Conservation (phyloP, 2,888 invertebrate species). For the Cordilura impudica region DNA sequence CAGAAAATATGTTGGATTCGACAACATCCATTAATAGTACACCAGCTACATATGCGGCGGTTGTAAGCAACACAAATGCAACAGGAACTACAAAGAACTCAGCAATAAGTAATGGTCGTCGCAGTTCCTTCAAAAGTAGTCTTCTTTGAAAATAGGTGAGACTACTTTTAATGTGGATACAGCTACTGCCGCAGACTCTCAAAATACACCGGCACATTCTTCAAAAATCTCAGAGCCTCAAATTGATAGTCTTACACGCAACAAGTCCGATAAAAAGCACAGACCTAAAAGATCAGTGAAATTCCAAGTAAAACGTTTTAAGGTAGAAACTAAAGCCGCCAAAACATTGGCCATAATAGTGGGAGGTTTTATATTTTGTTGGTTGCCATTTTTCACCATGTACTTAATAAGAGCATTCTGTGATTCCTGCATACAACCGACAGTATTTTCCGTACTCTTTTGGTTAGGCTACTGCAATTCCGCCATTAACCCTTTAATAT, state of each 20-base stretch:
- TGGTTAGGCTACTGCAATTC: slow-evolving; percentile 99
- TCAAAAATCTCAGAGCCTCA: slow-evolving; percentile 16
- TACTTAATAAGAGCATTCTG: slow-evolving; percentile 94
- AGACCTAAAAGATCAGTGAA: slow-evolving; percentile 93
- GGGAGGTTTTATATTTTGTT: slow-evolving; percentile 97
- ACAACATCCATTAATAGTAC: slow-evolving; percentile 67
- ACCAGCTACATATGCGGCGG: slow-evolving; percentile 70
- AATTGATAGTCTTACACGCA: slow-evolving; percentile 26
- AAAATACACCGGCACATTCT: not conserved
- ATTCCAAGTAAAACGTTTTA: slow-evolving; percentile 92
- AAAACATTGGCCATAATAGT: slow-evolving; percentile 98
- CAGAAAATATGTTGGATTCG: slow-evolving; percentile 81
- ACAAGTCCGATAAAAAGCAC: slow-evolving; percentile 79
- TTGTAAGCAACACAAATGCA: no score
- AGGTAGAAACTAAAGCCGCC: slow-evolving; percentile 97
- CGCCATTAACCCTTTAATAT: slow-evolving; percentile 96
- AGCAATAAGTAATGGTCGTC: slow-evolving; percentile 69
- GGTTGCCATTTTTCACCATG: slow-evolving; percentile 98
- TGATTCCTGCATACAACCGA: slow-evolving; percentile 88
- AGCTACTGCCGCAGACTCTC: not conserved
- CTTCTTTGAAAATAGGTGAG: slow-evolving; percentile 75
- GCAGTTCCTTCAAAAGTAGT: slow-evolving; percentile 74
- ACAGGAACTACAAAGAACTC: slow-evolving; percentile 67
- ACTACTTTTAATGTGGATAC: slow-evolving; percentile 75
- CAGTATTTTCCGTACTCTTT: slow-evolving; percentile 93